Evolutionary conservation across 2,113 vertebrate genomes (phyloP), one percentile per base, ranked within the genome.

Genomic region (Serilophus lunatus): DNA sequence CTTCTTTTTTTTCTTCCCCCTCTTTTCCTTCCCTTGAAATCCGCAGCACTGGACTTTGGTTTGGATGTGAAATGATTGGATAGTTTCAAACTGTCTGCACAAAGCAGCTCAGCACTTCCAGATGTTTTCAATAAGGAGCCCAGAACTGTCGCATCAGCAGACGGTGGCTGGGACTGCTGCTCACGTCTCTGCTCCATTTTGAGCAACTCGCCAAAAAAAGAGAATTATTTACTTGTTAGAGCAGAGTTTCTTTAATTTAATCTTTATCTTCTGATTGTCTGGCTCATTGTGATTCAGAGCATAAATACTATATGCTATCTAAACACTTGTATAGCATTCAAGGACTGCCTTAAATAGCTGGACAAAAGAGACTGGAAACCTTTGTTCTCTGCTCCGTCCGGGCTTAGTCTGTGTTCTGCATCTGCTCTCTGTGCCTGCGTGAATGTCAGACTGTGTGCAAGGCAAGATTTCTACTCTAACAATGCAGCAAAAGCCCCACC

Each of bases 91-190:
- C 96, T 96, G 96, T 93, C 97, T 95, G 93, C 96, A 60, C 95
- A 92, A 29, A 91, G 81, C 42, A 3, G 79, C 93, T 95, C 93
- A 80, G 74, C 64, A 5, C 85, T 97, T 97, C 96, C 98, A 98
- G 97, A 98, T 98, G 98, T 96, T 98, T 98, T 93, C 83, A 97
- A 98, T 98, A 96, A 98, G 56, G 86, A 97, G 71, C 86, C 92
- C 95, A 97, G 97, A 98, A 96, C 93, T 97, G 96, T 97, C 95
- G 13, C 96, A 97, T 97, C 93, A 97, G 97, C 96, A 96, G 96
- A 87, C 40, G 40, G 92, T 95, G 96, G 91, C 82, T 31, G 4
- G 13, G 69, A 78, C 96, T 96, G 57, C 57, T 82, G 94, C 87
- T 83, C 10, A 0, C 12, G 10, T 88, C 94, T 94, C 83, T 1